Evolutionary conservation across 2,888 invertebrate genomes (phyloP).

Genomic region (Darwinula stevensoni): DNA sequence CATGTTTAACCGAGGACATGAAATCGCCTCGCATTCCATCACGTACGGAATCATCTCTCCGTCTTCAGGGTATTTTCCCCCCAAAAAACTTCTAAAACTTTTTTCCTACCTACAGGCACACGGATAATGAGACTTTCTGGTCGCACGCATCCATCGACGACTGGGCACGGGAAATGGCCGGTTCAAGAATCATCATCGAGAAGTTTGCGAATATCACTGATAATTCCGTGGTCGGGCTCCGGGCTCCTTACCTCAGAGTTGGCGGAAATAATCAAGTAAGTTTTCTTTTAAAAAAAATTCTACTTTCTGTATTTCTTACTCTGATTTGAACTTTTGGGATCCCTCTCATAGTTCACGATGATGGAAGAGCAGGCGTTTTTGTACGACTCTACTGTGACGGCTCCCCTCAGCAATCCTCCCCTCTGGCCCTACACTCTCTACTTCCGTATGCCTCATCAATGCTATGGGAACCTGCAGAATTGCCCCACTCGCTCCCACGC

Average conservation of each 20-base stretch:
- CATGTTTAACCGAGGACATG: constrained; percentile 65
- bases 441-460: constrained; percentile 80
- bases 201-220: constrained; percentile 67
- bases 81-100: neutral
- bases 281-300: no score
- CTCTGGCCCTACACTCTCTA: constrained; percentile 97
- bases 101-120: constrained; percentile 35
- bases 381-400: constrained; percentile 82
- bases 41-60: no score
- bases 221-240: constrained; percentile 65
- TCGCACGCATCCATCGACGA: constrained; percentile 67
- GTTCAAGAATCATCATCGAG: constrained; percentile 64
- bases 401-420: constrained; percentile 62
- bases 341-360: constrained; percentile 70
- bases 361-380: constrained; percentile 85
- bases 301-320: no score
- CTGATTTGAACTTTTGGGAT: no score
- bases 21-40: constrained; percentile 75
- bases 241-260: constrained; percentile 62
- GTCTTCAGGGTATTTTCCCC: neutral
- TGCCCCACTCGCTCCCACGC: constrained; percentile 75
- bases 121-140: constrained; percentile 73
- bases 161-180: constrained; percentile 86
- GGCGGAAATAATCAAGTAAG: constrained; percentile 68
- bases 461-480: constrained; percentile 68